Percentiles rank a stretch among this genome's conserved stretches.
These are phyloP conservation scores for Crax fasciolata DNA, from an alignment of 2,797 vertebrate genomes.

Conservation along the genomic window DNA sequence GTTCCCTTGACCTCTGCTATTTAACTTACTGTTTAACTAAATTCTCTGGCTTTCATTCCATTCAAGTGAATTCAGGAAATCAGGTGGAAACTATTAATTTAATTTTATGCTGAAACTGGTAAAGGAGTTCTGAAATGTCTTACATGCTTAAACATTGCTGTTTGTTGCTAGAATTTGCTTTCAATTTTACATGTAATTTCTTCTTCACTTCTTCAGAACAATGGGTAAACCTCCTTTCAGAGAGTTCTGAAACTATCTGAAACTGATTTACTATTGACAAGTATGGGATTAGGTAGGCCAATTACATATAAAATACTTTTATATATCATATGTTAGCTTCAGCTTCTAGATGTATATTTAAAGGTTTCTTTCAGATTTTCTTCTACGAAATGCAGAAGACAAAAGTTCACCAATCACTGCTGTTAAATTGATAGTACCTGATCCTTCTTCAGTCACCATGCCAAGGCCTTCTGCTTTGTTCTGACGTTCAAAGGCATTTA, in stretches of 20 bases:
- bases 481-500: slow-evolving; percentile 96
- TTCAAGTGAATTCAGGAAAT: background rate
- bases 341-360: background rate
- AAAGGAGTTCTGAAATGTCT: background rate
- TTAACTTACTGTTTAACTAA: background rate
- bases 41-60: background rate
- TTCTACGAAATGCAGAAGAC: background rate
- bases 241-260: background rate
- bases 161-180: background rate
- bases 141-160: background rate
- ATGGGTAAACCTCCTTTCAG: background rate
- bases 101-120: background rate
- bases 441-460: slow-evolving; percentile 98
- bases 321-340: background rate
- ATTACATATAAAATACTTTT: background rate
- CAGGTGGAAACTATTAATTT: background rate
- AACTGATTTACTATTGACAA: background rate
- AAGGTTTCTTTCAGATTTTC: background rate
- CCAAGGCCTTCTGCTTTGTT: slow-evolving; percentile 98
- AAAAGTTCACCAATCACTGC: background rate
- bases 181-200: background rate
- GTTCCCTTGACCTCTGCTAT: background rate
- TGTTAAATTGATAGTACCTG: slow-evolving; percentile 85
- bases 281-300: background rate
- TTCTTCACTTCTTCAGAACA: background rate